These are phyloP conservation scores for Epinotia ramella DNA, from an alignment of 2,888 invertebrate species.

Conservation along the genomic window DNA sequence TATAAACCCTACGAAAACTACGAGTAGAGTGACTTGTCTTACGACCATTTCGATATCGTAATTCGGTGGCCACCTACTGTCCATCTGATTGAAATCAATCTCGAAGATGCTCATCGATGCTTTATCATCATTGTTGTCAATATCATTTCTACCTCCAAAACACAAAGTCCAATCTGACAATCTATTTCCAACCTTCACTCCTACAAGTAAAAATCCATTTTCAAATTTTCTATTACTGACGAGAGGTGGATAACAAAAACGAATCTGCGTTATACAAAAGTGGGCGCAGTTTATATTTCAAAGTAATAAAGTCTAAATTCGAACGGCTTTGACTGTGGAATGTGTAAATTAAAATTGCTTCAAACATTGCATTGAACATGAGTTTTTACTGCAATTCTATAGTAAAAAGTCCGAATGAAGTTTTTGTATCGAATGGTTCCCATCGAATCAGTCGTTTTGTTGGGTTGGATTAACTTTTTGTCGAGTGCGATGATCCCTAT, in stretches of 20 bases:
- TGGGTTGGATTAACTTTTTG: slow-evolving; percentile 79
- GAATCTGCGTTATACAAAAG: not conserved
- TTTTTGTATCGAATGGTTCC: slow-evolving; percentile 69
- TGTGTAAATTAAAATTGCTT: not conserved
- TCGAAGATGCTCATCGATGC: slow-evolving; percentile 72
- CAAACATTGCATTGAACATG: slow-evolving; percentile 33
- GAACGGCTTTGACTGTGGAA: not conserved
- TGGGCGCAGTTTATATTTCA: slow-evolving; percentile 28
- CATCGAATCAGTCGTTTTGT: slow-evolving; percentile 66
- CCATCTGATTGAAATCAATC: slow-evolving; percentile 80
- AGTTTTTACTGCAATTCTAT: slow-evolving; percentile 42
- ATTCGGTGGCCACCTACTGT: slow-evolving; percentile 80
- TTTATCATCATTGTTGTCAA: slow-evolving; percentile 48
- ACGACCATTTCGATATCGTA: slow-evolving; percentile 57
- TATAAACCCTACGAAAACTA: no score
- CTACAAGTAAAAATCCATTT: slow-evolving; percentile 29
- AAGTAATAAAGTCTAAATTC: not conserved
- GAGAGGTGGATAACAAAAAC: not conserved
- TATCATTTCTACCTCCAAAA: slow-evolving; percentile 37
- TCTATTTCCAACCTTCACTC: slow-evolving; percentile 59
- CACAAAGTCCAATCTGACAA: not conserved
- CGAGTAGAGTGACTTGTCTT: slow-evolving; percentile 51
- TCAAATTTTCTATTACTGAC: not conserved
- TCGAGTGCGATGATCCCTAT: slow-evolving; percentile 63
- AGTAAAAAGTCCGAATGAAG: slow-evolving; percentile 73